Evolutionary conservation across 2,888 invertebrate genomes (phyloP), one percentile per base, ranked within the genome.

Genomic region (Phrixothrix hirtus): DNA sequence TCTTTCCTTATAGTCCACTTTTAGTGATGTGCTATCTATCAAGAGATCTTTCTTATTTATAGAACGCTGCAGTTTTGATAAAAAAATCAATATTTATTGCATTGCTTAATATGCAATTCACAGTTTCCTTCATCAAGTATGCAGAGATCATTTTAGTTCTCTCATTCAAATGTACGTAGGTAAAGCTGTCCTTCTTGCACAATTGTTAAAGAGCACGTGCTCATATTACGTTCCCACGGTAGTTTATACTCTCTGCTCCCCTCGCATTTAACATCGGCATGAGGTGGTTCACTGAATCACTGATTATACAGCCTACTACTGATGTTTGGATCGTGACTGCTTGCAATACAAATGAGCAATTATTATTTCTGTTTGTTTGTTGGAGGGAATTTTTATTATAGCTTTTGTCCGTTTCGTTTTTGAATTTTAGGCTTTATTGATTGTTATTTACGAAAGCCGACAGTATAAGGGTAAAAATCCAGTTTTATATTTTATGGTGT

Each of bases 201-300:
- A 21, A 45, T 48, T 57, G 74, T 75, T 69, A 72, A 72, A 14
- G 31, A 65, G 72, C 73, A 71, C 72, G 70, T 71, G 70, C 72
- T 78, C 75, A 75, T 75, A 69, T 69, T 70, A 71, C 77, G 78
- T 76, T 78, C 77, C 78, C 70, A 69, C 66, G 71, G 66, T 68
- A 69, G 70, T 69, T 70, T 61, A 58, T 54, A 61, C 58, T 62
- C 64, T 62, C 60, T 55, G 51, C 50, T 45, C 47, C 76, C 77
- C 75, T 77, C 76, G 73, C 75, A 73, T 70, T 77, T 75, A 21
- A 32, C 48, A 45, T 42, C 44, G 44, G 52, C 49, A 50, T 55
- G 56, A 54, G 58, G 17, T 49, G 55, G 47, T 55, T 54, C 45
- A 55, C 49, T 55, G 55, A 55, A 48, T 55, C 49, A 45, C 55